Evolutionary conservation across 2,888 invertebrate species (phyloP).

Genomic region (Anticlea derivata): DNA sequence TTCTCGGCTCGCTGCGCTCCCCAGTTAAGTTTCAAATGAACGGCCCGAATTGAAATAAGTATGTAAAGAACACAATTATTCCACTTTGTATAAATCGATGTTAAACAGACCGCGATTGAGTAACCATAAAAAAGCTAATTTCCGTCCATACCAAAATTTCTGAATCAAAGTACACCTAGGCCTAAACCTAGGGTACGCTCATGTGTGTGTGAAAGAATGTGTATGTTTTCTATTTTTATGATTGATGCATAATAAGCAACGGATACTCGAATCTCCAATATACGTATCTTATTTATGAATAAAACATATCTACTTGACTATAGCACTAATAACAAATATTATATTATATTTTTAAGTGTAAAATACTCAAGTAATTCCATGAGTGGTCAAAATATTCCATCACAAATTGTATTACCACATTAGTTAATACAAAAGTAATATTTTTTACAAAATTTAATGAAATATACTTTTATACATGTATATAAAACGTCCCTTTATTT

Average conservation of each 20-base stretch:
- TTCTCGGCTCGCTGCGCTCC: too few species aligned
- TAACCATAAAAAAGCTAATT: too few species aligned
- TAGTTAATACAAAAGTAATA: constrained; percentile 70
- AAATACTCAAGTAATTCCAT: constrained; percentile 64
- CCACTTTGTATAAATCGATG: too few species aligned
- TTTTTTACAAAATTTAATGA: constrained; percentile 72
- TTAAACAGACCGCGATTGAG: too few species aligned
- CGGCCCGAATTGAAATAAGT: too few species aligned
- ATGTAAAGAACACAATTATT: too few species aligned
- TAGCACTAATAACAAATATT: constrained; percentile 38
- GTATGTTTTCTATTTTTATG: constrained; percentile 22
- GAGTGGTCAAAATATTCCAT: constrained; percentile 67
- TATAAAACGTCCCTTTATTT: constrained; percentile 47
- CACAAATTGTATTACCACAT: constrained; percentile 76
- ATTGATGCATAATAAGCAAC: constrained; percentile 28
- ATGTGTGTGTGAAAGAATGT: too few species aligned
- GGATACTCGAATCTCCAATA: constrained; percentile 27
- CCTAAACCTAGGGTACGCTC: too few species aligned
- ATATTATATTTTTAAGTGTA: constrained; percentile 30
- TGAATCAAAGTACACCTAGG: too few species aligned
- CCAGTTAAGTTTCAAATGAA: too few species aligned
- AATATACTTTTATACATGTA: constrained; percentile 65
- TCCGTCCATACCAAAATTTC: too few species aligned
- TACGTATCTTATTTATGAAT: constrained; percentile 49
- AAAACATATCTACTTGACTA: constrained; percentile 47